These are phyloP conservation scores for Saxidomus purpurata DNA, from an alignment of 1,140 invertebrate species.

Conservation along the genomic window DNA sequence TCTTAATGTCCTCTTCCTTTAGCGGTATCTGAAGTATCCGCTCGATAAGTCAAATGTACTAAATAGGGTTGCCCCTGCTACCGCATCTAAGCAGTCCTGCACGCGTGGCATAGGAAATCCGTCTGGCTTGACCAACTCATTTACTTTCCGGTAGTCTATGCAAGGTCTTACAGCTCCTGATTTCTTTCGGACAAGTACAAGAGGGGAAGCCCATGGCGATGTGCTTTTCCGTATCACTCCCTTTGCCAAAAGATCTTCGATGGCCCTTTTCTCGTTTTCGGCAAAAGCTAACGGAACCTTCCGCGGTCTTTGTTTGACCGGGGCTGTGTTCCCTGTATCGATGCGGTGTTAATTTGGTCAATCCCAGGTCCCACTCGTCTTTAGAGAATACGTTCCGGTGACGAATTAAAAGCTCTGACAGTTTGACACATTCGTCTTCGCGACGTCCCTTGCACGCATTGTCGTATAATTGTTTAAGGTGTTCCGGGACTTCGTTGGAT, in stretches of 20 bases:
- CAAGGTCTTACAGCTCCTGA: constrained; percentile 10
- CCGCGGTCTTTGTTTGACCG: constrained; percentile 49
- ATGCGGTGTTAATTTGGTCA: constrained; percentile 59
- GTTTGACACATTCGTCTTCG: too few species aligned
- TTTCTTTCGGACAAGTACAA: constrained; percentile 7
- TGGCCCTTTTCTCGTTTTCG: constrained; percentile 38
- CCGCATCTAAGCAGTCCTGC: constrained; percentile 36
- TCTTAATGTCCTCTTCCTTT: constrained; percentile 19
- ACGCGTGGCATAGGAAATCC: neutral
- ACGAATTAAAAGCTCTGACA: neutral
- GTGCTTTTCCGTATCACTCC: constrained; percentile 28
- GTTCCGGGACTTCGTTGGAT: too few species aligned
- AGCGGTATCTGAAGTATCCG: constrained; percentile 29
- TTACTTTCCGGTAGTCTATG: neutral
- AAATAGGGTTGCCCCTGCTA: neutral
- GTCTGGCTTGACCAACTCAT: constrained; percentile 12
- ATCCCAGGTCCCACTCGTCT: constrained; percentile 58
- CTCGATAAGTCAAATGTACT: neutral
- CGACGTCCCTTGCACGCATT: too few species aligned
- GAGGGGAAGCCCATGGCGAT: constrained; percentile 19
- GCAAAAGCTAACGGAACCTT: constrained; percentile 52
- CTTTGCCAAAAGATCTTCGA: constrained; percentile 43
- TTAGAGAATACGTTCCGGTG: constrained; percentile 39
- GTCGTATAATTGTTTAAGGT: too few species aligned
- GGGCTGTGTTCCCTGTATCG: constrained; percentile 52